Conservation (phyloP, 2,113 vertebrate species). For the Malaclemys terrapin region DNA sequence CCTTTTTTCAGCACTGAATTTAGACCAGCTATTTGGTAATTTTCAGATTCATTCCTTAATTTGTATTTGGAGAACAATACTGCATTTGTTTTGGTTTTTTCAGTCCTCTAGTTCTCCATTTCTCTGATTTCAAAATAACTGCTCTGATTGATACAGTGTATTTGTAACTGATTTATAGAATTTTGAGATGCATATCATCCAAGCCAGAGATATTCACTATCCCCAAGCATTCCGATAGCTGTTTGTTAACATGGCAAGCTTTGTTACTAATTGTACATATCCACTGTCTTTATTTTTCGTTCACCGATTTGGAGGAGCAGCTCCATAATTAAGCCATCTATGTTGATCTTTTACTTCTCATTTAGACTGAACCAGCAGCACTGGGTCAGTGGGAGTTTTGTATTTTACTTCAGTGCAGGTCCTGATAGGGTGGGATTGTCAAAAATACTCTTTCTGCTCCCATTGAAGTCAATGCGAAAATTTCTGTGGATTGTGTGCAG, state of each 20-base stretch:
- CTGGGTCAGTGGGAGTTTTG: neutral
- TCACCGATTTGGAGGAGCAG: neutral
- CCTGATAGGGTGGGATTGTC: neutral
- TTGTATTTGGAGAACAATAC: neutral
- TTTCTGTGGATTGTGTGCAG: neutral
- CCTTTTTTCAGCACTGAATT: conserved; percentile 38
- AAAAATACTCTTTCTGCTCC: neutral
- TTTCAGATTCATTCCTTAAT: conserved; percentile 5
- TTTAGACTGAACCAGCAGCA: neutral
- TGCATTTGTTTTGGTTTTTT: neutral
- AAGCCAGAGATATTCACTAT: neutral
- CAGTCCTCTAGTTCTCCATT: neutral
- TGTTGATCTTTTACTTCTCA: neutral
- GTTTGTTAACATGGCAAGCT: neutral
- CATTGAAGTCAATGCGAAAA: neutral
- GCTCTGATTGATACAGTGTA: neutral
- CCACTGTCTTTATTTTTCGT: neutral
- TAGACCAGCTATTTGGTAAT: conserved; percentile 40
- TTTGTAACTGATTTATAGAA: neutral
- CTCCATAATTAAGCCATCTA: neutral
- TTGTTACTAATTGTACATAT: neutral
- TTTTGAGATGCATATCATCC: neutral
- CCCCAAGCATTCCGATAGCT: neutral
- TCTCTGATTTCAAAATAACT: neutral
- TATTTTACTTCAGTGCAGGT: neutral